phyloP scores from a whole-genome alignment of 2,797 vertebrate species.

The Malurus splendens region DNA sequence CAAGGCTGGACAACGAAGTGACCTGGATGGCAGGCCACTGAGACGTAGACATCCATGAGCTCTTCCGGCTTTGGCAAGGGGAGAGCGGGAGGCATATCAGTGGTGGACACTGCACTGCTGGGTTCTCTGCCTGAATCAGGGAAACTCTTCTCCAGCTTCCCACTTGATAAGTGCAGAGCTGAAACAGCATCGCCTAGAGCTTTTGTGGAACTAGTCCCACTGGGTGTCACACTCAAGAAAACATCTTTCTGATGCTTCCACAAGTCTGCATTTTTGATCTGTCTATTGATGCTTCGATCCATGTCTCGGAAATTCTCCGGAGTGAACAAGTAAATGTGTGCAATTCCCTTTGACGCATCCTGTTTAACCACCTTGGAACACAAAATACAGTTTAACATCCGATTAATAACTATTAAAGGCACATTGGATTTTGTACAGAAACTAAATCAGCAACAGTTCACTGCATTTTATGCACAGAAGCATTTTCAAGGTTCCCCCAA shows the following conservation, averaged over 20 bases:
- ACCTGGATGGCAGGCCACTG: constrained; percentile 89
- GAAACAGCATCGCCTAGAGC: neutral
- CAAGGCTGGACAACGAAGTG: constrained; percentile 92
- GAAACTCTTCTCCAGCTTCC: constrained; percentile 39
- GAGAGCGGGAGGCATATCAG: constrained; percentile 78
- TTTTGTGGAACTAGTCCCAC: neutral
- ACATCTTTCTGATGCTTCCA: constrained; percentile 87
- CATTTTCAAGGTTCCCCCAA: neutral
- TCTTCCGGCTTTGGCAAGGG: constrained; percentile 80
- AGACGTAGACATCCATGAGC: constrained; percentile 87
- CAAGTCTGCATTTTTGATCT: constrained; percentile 77
- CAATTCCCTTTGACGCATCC: constrained; percentile 69
- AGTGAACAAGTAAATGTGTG: constrained; percentile 82
- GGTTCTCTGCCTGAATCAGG: constrained; percentile 21
- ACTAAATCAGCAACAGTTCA: neutral
- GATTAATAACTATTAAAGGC: neutral
- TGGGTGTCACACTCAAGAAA: constrained; percentile 65
- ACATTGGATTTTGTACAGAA: neutral
- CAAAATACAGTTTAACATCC: neutral
- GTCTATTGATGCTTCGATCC: constrained; percentile 80
- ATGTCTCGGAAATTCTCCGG: constrained; percentile 77
- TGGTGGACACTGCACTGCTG: neutral
- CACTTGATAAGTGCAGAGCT: neutral
- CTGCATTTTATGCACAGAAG: neutral
- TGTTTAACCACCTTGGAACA: constrained; percentile 78